phyloP scores from a whole-genome alignment of 2,888 invertebrate genomes.

The Mythimna loreyi region DNA sequence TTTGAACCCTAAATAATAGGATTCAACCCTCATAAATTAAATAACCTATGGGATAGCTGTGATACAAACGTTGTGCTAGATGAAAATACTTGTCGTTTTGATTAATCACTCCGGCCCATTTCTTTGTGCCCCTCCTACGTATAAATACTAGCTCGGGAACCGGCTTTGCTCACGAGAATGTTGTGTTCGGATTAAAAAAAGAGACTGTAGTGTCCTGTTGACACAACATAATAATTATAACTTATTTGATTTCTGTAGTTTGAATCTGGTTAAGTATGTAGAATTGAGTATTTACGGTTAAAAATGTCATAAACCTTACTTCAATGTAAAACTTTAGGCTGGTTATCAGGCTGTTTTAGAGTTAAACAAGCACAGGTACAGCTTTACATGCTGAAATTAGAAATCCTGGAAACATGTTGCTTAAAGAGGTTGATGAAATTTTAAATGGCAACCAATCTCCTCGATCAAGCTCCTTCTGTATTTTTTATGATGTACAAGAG shows the following conservation, averaged over 20 bases:
- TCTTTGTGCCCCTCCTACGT: conserved; percentile 46
- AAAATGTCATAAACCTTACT: no score
- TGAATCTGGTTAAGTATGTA: not conserved
- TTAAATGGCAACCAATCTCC: not conserved
- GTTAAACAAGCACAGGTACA: no score
- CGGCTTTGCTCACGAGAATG: conserved; percentile 27
- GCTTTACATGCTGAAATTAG: no score
- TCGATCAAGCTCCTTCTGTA: no score
- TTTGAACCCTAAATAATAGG: conserved; percentile 20
- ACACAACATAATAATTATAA: conserved; percentile 33
- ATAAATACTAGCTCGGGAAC: conserved; percentile 35
- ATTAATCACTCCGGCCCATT: conserved; percentile 54
- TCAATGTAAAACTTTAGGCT: no score
- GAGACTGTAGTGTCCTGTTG: conserved; percentile 25
- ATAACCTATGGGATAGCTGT: conserved; percentile 30
- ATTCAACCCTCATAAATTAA: conserved; percentile 51
- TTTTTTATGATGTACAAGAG: no score
- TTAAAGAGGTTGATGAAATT: not conserved
- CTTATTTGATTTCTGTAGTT: conserved; percentile 28
- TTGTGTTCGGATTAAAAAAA: conserved; percentile 33
- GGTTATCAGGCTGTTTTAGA: no score
- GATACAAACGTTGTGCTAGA: conserved; percentile 27
- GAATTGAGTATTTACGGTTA: no score
- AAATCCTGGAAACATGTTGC: not conserved
- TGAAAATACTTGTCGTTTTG: conserved; percentile 45